Evolutionary conservation across 2,113 vertebrate genomes (phyloP), one percentile per base, ranked within the genome.

Genomic region (Pseudorhombus dupliciocellatus): DNA sequence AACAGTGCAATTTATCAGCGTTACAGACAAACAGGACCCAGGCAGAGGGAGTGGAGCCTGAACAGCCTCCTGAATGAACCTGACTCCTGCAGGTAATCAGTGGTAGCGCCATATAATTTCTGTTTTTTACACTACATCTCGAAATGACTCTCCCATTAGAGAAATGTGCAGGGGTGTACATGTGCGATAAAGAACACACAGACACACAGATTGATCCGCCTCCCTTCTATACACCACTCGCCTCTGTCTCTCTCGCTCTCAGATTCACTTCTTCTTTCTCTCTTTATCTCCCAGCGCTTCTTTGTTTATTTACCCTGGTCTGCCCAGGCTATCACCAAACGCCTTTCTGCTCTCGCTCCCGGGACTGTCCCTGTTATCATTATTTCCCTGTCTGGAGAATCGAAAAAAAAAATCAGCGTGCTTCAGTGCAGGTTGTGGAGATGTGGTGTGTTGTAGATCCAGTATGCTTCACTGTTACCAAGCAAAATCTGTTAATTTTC

Each of bases 1-100:
- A 87, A 86, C 59, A 82, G 73, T 25, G 77, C 80, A 71, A 91
- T 91, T 89, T 84, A 80, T 92, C 88, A 84, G 75, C 56, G 74
- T 86, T 81, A 86, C 70, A 87, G 67, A 62, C 64, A 73, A 42
- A 61, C 51, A 51, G 64, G 56, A 78, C 50, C 53, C 3, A 63
- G 51, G 83, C 58, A 69, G 30, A 50, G 77, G 37, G 58, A 75
- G 67, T 50, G 46, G 46, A 70, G 44, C 74, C 66, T 26, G 59
- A 87, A 76, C 70, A 77, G 26, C 37, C 22, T 70, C 40, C 34
- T 56, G 31, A 75, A 82, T 63, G 59, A 42, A 71, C 46, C 26
- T 14, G 66, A 59, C 63, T 55, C 42, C 71, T 69, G 40, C 51
- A 67, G 60, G 68, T 83, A 80, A 81, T 85, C 79, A 81, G 65